Percentiles rank a stretch among this genome's conserved stretches.
Conservation (phyloP, 2,888 invertebrate species). For the Eurytoma adleriae region DNA sequence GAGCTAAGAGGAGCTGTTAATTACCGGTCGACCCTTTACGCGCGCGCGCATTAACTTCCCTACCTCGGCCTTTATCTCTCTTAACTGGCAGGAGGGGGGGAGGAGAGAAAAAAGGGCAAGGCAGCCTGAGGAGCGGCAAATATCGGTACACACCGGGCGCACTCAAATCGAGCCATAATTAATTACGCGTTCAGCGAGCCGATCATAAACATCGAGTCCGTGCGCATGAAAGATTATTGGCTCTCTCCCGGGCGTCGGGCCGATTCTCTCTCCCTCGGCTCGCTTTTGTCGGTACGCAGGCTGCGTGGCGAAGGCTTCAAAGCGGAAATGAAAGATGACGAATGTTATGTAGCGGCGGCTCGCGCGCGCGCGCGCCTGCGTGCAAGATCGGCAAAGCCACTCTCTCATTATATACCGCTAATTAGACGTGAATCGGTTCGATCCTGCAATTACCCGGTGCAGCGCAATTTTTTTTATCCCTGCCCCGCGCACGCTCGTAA, state of each 20-base stretch:
- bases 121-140: neutral
- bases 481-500: neutral
- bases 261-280: neutral
- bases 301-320: slow-evolving; percentile 25
- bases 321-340: slow-evolving; percentile 52
- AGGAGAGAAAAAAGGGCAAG: neutral
- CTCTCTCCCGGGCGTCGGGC: slow-evolving; percentile 30
- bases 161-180: slow-evolving; percentile 35
- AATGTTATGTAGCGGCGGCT: slow-evolving; percentile 19
- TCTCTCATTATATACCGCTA: slow-evolving; percentile 52
- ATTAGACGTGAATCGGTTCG: slow-evolving; percentile 54
- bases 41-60: slow-evolving; percentile 5
- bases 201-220: slow-evolving; percentile 45
- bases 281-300: neutral
- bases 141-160: neutral
- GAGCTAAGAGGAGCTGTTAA: neutral
- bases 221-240: slow-evolving; percentile 45
- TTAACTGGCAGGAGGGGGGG: neutral
- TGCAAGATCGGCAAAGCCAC: slow-evolving; percentile 30
- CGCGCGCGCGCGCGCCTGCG: neutral
- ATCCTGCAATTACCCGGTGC: slow-evolving; percentile 44
- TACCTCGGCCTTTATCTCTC: neutral
- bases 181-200: slow-evolving; percentile 48
- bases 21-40: neutral
- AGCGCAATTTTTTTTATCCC: neutral